Evolutionary conservation across 2,113 vertebrate genomes (phyloP).

Genomic region (Dipodomys stephensi): DNA sequence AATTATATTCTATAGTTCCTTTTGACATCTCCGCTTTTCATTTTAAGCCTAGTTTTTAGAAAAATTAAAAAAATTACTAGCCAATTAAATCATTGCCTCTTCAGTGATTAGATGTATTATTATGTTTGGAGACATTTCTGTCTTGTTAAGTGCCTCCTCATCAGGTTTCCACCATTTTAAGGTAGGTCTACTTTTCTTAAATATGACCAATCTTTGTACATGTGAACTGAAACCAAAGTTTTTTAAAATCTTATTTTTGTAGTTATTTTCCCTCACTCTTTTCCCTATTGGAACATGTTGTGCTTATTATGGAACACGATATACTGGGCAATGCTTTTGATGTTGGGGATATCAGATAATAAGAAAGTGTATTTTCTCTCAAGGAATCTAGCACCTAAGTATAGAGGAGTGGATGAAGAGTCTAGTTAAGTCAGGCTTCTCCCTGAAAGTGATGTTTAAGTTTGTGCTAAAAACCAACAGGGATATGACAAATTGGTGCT

Average conservation of each 20-base stretch:
- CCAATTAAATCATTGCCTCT: conserved; percentile 1
- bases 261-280: background rate
- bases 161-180: background rate
- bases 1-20: background rate
- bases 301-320: background rate
- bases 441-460: background rate
- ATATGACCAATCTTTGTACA: background rate
- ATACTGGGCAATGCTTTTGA: background rate
- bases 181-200: background rate
- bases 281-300: background rate
- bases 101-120: background rate
- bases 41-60: conserved; percentile 26
- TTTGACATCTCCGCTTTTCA: conserved; percentile 12
- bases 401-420: background rate
- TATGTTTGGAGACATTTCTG: background rate
- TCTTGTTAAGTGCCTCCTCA: background rate
- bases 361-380: background rate
- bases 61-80: background rate
- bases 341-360: background rate
- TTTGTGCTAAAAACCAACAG: background rate
- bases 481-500: background rate
- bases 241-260: background rate
- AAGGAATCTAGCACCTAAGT: background rate
- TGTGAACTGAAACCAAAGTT: background rate
- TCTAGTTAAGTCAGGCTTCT: background rate